These are phyloP conservation scores for Xestia xanthographa DNA, from an alignment of 2,888 invertebrate species.

Conservation along the genomic window DNA sequence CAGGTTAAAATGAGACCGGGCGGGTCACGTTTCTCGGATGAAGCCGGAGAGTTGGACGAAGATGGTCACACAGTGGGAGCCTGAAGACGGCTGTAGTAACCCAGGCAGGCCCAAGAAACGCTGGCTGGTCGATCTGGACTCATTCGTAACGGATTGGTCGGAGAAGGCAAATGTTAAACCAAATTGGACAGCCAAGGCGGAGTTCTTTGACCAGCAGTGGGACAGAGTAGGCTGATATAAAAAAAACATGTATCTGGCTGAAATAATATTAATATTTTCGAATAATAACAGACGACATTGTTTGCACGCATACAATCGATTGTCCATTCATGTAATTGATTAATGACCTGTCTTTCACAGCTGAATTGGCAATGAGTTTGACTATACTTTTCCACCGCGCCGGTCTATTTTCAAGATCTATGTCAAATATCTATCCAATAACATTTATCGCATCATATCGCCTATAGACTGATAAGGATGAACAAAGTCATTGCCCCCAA, in stretches of 20 bases:
- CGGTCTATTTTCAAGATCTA: slow-evolving; percentile 9
- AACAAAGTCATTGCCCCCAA: slow-evolving; percentile 24
- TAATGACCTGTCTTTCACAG: background rate
- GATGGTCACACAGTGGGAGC: too few relatives aligned
- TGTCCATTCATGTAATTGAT: background rate
- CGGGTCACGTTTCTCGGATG: too few relatives aligned
- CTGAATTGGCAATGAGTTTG: background rate
- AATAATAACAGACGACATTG: background rate
- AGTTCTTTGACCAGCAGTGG: background rate
- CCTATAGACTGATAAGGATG: slow-evolving; percentile 2
- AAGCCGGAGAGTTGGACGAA: too few relatives aligned
- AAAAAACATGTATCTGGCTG: slow-evolving; percentile 2
- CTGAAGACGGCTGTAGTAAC: too few relatives aligned
- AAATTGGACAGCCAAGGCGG: background rate
- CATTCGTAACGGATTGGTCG: background rate
- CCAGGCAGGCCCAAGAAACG: too few relatives aligned
- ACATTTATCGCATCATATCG: background rate
- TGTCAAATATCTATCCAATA: background rate
- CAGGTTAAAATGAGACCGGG: too few relatives aligned
- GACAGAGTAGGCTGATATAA: background rate
- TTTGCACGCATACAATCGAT: background rate
- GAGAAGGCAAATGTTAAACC: background rate
- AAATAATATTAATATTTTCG: background rate
- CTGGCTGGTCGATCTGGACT: background rate
- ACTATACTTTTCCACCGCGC: background rate